phyloP scores from a whole-genome alignment of 2,888 invertebrate genomes.

The Microchrysa polita region DNA sequence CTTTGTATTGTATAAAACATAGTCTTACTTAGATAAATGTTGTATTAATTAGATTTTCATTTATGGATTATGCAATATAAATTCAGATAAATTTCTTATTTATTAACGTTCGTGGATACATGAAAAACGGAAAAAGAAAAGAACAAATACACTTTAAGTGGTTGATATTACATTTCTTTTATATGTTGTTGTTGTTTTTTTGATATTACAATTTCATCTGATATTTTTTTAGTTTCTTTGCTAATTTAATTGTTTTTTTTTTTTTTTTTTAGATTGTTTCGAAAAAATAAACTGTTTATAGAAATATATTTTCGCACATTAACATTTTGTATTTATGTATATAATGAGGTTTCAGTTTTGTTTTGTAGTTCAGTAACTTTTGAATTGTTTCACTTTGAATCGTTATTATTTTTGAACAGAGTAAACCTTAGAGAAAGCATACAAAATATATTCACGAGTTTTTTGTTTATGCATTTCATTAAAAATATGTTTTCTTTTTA shows the following conservation, averaged over 20 bases:
- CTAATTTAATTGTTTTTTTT: slow-evolving; percentile 2
- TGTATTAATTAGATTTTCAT: background rate
- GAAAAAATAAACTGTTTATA: slow-evolving; percentile 18
- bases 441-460: too few species aligned
- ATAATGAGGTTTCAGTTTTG: background rate
- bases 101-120: too few species aligned
- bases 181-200: too few species aligned
- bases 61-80: slow-evolving; percentile 1
- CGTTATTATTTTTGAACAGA: too few species aligned
- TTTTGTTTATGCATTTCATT: background rate
- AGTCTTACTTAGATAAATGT: background rate
- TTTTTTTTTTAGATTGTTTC: slow-evolving; percentile 14
- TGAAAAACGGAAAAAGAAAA: too few species aligned
- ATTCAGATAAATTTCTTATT: background rate
- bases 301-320: slow-evolving; percentile 17
- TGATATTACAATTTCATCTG: background rate
- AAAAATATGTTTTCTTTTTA: slow-evolving; percentile 48
- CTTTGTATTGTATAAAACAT: background rate
- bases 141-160: slow-evolving; percentile 2
- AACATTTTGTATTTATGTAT: background rate
- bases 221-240: slow-evolving; percentile 11
- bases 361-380: background rate
- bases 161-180: slow-evolving; percentile 3
- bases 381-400: background rate
- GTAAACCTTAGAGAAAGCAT: too few species aligned